Evolutionary conservation across 2,113 vertebrate species (phyloP).

Genomic region (Melanocharis versteri): DNA sequence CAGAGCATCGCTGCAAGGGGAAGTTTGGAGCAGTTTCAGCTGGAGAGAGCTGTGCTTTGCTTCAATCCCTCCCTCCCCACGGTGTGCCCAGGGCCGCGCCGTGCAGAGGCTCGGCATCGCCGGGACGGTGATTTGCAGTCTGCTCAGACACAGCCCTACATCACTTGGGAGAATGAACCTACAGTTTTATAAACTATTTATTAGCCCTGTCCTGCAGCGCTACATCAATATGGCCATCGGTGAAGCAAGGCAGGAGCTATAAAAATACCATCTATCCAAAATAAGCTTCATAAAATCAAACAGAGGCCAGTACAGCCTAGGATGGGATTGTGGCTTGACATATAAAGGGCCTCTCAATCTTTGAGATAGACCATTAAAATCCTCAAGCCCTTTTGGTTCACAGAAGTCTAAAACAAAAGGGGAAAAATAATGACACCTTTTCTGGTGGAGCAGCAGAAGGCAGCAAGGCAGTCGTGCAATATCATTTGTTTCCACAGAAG

Average conservation of each 20-base stretch:
- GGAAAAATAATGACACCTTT: conserved; percentile 40
- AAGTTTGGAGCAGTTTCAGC: background rate
- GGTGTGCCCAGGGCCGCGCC: rapidly evolving
- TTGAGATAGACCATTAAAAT: conserved; percentile 77
- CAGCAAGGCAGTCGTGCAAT: background rate
- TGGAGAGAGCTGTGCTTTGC: background rate
- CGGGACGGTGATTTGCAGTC: conserved; percentile 23
- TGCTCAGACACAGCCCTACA: conserved; percentile 51
- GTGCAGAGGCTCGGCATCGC: background rate
- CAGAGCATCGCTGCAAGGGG: background rate
- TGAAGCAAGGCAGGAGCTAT: conserved; percentile 77
- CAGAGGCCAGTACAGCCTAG: conserved; percentile 51
- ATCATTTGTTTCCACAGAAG: conserved; percentile 11
- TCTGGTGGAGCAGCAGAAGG: conserved; percentile 30
- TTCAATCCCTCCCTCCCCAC: background rate
- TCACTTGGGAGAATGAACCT: conserved; percentile 68
- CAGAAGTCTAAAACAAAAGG: conserved; percentile 73
- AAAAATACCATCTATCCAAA: conserved; percentile 77
- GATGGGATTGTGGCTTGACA: conserved; percentile 70
- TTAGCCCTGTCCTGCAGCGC: conserved; percentile 70
- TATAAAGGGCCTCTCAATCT: conserved; percentile 73
- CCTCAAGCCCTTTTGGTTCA: conserved; percentile 66
- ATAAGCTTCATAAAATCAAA: conserved; percentile 76
- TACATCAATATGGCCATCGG: conserved; percentile 71
- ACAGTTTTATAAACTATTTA: conserved; percentile 79